A percentile compares a stretch with the other conserved stretches of the same genome.
Evolutionary conservation across 2,797 vertebrate genomes (phyloP).

Genomic region (Enoplosus armatus): DNA sequence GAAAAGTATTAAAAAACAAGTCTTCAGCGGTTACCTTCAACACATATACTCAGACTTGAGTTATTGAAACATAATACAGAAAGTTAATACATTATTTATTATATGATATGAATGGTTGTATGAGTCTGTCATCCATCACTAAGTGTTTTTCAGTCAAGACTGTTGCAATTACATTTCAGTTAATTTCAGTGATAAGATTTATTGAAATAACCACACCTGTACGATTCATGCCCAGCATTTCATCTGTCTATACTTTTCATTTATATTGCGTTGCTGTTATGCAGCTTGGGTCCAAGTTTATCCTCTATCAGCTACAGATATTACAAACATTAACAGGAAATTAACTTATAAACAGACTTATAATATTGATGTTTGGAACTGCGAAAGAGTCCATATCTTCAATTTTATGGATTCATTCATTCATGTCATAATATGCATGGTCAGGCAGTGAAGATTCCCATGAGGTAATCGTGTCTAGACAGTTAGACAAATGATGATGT

Average conservation of each 20-base stretch:
- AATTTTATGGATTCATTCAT: neutral
- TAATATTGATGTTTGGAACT: neutral
- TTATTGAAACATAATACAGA: neutral
- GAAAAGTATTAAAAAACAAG: constrained; percentile 18
- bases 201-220: neutral
- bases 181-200: neutral
- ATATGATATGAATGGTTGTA: neutral
- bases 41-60: neutral
- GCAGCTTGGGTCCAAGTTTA: neutral
- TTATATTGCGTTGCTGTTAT: neutral
- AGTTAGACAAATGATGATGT: constrained; percentile 20
- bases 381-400: neutral
- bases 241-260: neutral
- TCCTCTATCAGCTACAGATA: neutral
- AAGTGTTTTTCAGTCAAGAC: neutral
- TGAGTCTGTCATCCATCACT: too few species aligned
- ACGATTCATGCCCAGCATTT: neutral
- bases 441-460: neutral
- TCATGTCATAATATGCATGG: neutral
- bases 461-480: constrained; percentile 10
- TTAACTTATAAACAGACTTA: neutral
- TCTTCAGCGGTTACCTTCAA: neutral
- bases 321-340: neutral
- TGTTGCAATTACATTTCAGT: neutral
- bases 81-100: neutral